Base-by-base conservation (phyloP, 1,140 invertebrate species). In the Drosophila nigromelanica region DNA sequence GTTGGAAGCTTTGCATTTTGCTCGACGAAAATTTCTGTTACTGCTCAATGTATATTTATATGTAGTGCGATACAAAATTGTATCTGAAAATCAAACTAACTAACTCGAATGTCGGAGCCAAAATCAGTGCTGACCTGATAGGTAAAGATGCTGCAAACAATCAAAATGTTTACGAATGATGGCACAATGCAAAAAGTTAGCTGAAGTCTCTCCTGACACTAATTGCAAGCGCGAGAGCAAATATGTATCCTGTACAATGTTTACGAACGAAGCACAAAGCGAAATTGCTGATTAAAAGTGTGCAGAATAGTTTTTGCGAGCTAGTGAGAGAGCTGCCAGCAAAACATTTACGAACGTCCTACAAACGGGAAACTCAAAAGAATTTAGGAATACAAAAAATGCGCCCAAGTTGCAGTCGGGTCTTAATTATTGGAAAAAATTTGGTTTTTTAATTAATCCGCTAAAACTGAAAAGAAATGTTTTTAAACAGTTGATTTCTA, bases 1-100 rank as follows among this genome's bases (percentile, higher is more conserved):
- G 24, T 11, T n/a, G 24, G 6, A 51, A 51, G 48, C 14, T 51
- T 7, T 52, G n/a, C 50, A 52, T 52, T 8, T 35, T 18, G n/a
- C 30, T 35, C 3, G 27, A 18, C 10, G 14, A 11, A 1, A 18
- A 48, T 27, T 48, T 47, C 2, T 11, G 45, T 8, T 45, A 45
- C 3, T 27, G 11, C n/a, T 47, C 10, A 12, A 14, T 27, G 5
- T 27, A 0, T 14, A 48, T 48, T 48, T 48, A 27, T 48, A 3
- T 7, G 3, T 1, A 12, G 14, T 48, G 12, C 7, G 24, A 24
- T 47, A 1, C 1, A 3, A 35, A 35, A 27, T 10, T 15, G 14
- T 1, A 35, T 11, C 3, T 11, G 8, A 0, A 52, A 52, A 35
- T 11, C 12, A 40, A 52, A 35, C 30, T 5, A 35, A 37, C 50